Evolutionary conservation across 2,888 invertebrate species (phyloP).

Genomic region (Rhagium mordax): DNA sequence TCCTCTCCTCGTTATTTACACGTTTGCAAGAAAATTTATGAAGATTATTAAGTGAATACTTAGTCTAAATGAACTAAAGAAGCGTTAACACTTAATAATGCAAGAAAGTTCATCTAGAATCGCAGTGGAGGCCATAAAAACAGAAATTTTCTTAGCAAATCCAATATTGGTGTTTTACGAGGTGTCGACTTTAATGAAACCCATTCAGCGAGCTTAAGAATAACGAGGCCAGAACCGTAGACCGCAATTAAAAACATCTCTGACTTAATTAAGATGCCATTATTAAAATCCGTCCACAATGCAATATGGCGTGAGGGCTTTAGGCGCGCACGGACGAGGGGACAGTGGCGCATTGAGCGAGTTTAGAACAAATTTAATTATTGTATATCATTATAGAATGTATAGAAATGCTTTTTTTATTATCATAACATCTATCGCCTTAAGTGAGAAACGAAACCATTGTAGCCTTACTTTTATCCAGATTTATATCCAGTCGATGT

Average conservation of each 20-base stretch:
- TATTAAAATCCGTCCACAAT: constrained; percentile 67
- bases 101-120: constrained; percentile 14
- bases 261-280: constrained; percentile 70
- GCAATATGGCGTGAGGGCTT: constrained; percentile 61
- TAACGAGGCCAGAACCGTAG: constrained; percentile 64
- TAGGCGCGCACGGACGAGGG: not conserved
- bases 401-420: too few species aligned
- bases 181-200: constrained; percentile 69
- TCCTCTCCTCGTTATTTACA: too few species aligned
- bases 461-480: too few species aligned
- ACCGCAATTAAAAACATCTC: constrained; percentile 70
- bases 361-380: not conserved
- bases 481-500: too few species aligned
- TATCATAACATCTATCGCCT: too few species aligned
- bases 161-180: constrained; percentile 68
- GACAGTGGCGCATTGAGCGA: constrained; percentile 1
- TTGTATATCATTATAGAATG: too few species aligned
- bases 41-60: constrained; percentile 24
- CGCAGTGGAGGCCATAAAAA: constrained; percentile 24
- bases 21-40: too few species aligned
- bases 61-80: constrained; percentile 2
- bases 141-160: constrained; percentile 44
- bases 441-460: too few species aligned
- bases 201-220: constrained; percentile 66
- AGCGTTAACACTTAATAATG: constrained; percentile 30